These are phyloP conservation scores for Hydrozoanthus gracilis DNA, from an alignment of 92 coral and sea anemone genomes.

Conservation along the genomic window DNA sequence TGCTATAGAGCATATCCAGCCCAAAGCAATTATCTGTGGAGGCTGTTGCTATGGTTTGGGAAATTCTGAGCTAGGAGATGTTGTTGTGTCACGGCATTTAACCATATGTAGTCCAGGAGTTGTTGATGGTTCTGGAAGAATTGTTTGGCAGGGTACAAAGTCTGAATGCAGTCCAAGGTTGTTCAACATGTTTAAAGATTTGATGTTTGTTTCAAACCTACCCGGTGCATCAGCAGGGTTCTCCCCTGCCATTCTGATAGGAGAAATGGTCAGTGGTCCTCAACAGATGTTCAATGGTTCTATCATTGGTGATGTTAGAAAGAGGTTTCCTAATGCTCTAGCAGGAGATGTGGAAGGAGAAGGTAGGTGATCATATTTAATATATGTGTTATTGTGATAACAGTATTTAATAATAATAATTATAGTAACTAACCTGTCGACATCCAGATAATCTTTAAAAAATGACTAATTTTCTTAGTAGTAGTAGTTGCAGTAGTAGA, in stretches of 20 bases:
- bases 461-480: no score
- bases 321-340: constrained; percentile 21
- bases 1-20: constrained; percentile 18
- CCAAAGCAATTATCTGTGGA: constrained; percentile 21
- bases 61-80: constrained; percentile 28
- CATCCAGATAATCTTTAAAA: no score
- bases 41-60: constrained; percentile 32
- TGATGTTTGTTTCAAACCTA: not conserved
- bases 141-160: not conserved
- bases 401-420: no score
- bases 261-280: constrained; percentile 37
- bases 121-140: not conserved
- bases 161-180: not conserved
- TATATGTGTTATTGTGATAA: no score
- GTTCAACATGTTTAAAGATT: constrained; percentile 27
- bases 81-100: constrained; percentile 15
- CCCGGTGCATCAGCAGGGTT: not conserved
- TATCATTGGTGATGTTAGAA: not conserved
- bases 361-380: not conserved
- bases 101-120: constrained; percentile 16
- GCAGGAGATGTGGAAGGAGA: constrained; percentile 39
- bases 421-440: no score
- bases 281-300: not conserved
- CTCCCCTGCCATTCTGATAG: constrained; percentile 16
- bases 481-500: no score